Evolutionary conservation across 2,888 invertebrate genomes (phyloP), one percentile per base, ranked within the genome.

Genomic region (Notocelia uddmanniana): DNA sequence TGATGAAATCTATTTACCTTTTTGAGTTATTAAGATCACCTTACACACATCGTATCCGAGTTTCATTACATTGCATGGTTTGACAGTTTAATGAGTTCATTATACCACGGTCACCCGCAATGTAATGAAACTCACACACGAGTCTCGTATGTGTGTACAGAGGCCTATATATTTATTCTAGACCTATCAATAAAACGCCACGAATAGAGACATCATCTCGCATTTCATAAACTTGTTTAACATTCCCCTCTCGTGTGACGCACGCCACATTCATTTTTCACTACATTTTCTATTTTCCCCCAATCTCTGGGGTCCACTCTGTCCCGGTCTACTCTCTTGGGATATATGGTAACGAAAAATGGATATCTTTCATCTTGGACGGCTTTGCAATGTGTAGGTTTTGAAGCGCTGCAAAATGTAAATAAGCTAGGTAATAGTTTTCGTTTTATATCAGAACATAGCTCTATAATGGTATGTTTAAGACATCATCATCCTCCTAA

Each of bases 191-290:
- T 45, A 45, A 45, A 8, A 45, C n/a, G 5, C 8, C 45, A n/a
- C 8, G n/a, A 45, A 45, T n/a, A 45, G n/a, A 45, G 41, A 41
- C 5, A 41, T 41, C 41, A n/a, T 57, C 21, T 21, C 63, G 15
- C n/a, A n/a, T 64, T 52, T 37, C 31, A 21, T 19, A 50, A 9
- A 13, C 52, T 64, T 60, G 41, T 45, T 60, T 37, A 64, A 64
- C 52, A 57, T 64, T 37, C 69, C 50, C 18, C 50, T 52, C 58
- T 50, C 58, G 50, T 37, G 57, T 57, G 19, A 18, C 50, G 57
- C 57, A 15, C 64, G 64, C 58, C 69, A 58, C 64, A 64, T 64
- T 70, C 26, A 64, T 70, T 70, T 70, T 70, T 70, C 69, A 64
- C 57, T 64, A 70, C 69, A 64, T 70, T 64, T 63, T 50, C 64